Percentiles rank a stretch among this genome's conserved stretches.
Evolutionary conservation across 2,113 vertebrate genomes (phyloP).

Genomic region (Sciurus niger): DNA sequence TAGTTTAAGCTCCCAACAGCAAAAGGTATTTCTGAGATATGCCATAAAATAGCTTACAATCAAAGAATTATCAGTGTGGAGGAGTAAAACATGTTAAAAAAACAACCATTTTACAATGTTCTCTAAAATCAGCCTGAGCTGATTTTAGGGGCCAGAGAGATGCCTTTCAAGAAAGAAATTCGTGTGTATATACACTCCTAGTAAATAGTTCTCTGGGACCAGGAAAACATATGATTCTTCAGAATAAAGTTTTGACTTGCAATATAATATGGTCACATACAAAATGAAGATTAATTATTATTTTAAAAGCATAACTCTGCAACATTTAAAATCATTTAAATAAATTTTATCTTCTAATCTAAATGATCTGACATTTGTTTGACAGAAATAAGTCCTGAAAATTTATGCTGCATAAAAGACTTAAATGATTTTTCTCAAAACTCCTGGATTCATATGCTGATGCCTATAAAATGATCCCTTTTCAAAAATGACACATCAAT

Average conservation of each 20-base stretch:
- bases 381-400: constrained; percentile 4
- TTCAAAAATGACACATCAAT: constrained; percentile 18
- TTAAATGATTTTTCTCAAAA: constrained; percentile 51
- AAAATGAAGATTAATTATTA: constrained; percentile 37
- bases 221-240: background rate
- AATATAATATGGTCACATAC: background rate
- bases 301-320: constrained; percentile 37
- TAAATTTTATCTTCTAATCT: constrained; percentile 58
- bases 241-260: constrained; percentile 23
- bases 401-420: background rate
- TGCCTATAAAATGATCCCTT: background rate
- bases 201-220: background rate
- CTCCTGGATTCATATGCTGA: background rate
- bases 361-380: background rate
- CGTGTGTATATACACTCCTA: background rate
- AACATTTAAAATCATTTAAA: constrained; percentile 47
- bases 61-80: constrained; percentile 50
- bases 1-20: constrained; percentile 8
- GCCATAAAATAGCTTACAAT: background rate
- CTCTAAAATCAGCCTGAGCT: constrained; percentile 18
- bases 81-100: constrained; percentile 12
- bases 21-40: constrained; percentile 52
- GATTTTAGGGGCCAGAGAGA: background rate
- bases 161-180: background rate
- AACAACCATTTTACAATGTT: background rate